phyloP scores from a whole-genome alignment of 2,888 invertebrate species.

The Tyria jacobaeae region DNA sequence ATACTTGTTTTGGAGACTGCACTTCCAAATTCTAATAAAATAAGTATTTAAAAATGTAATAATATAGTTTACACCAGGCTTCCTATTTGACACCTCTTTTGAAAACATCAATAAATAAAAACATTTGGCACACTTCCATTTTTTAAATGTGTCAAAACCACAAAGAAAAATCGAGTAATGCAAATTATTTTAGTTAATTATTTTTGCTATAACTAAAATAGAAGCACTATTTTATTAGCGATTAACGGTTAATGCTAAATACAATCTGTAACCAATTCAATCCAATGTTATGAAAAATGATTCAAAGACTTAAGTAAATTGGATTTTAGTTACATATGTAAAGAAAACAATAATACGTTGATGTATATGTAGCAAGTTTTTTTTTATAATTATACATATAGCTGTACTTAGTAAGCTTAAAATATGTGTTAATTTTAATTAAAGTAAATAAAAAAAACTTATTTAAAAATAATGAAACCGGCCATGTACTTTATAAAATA shows the following conservation, averaged over 20 bases:
- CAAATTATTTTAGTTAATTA: constrained; percentile 2
- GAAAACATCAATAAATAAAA: constrained; percentile 26
- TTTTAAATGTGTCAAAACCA: constrained; percentile 20
- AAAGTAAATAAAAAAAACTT: constrained; percentile 59
- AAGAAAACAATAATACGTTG: constrained; percentile 4
- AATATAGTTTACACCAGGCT: constrained; percentile 53
- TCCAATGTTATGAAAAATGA: constrained; percentile 4
- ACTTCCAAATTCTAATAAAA: constrained; percentile 38
- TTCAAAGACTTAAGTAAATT: constrained; percentile 12
- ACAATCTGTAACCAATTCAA: constrained; percentile 20
- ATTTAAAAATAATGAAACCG: constrained; percentile 74
- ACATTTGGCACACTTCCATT: constrained; percentile 50
- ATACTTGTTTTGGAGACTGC: constrained; percentile 31
- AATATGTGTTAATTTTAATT: constrained; percentile 57
- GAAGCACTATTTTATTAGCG: constrained; percentile 20
- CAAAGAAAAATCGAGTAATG: constrained; percentile 17
- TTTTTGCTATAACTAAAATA: constrained; percentile 10
- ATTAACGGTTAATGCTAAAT: constrained; percentile 6
- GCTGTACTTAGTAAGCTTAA: constrained; percentile 71
- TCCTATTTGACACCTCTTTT: constrained; percentile 52
- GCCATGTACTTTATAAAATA: constrained; percentile 73
- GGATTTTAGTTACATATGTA: constrained; percentile 24
- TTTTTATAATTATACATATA: constrained; percentile 70
- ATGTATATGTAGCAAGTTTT: constrained; percentile 42
- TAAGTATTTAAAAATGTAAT: constrained; percentile 26